Percentiles rank a stretch among this genome's conserved stretches.
These are phyloP conservation scores for Sycophila sp. DNA, from an alignment of 1,140 invertebrate species.

Conservation along the genomic window DNA sequence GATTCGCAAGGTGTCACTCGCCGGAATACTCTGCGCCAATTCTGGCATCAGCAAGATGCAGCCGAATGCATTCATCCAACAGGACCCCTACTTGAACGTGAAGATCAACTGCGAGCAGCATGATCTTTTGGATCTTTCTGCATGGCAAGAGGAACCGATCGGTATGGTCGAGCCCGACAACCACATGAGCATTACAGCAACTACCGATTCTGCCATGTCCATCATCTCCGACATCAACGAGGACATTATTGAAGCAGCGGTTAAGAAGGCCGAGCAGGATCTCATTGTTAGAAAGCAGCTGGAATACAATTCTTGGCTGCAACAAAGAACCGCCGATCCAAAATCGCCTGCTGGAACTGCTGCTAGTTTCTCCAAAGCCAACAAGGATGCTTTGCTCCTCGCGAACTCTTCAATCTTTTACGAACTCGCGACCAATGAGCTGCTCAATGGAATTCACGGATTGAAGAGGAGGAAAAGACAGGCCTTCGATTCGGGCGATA, in stretches of 20 bases:
- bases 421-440: slow-evolving; percentile 87
- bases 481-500: slow-evolving; percentile 73
- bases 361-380: slow-evolving; percentile 89
- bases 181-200: slow-evolving; percentile 53
- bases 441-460: slow-evolving; percentile 75
- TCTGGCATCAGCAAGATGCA: slow-evolving; percentile 74
- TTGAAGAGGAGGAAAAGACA: slow-evolving; percentile 74
- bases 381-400: slow-evolving; percentile 80
- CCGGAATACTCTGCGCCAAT: slow-evolving; percentile 87
- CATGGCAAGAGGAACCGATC: slow-evolving; percentile 71
- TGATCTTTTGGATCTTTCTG: slow-evolving; percentile 70
- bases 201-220: slow-evolving; percentile 37
- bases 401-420: slow-evolving; percentile 89
- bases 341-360: slow-evolving; percentile 87
- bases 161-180: slow-evolving; percentile 53
- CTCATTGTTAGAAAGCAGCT: slow-evolving; percentile 76
- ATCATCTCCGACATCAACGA: slow-evolving; percentile 59
- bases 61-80: slow-evolving; percentile 86
- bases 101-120: slow-evolving; percentile 81
- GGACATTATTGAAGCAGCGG: slow-evolving; percentile 70
- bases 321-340: slow-evolving; percentile 75
- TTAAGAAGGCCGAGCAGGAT: slow-evolving; percentile 80
- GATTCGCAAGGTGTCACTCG: slow-evolving; percentile 83
- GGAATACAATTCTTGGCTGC: slow-evolving; percentile 80
- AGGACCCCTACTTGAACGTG: slow-evolving; percentile 89